phyloP scores from a whole-genome alignment of 2,113 vertebrate species.

The Panthera leo region DNA sequence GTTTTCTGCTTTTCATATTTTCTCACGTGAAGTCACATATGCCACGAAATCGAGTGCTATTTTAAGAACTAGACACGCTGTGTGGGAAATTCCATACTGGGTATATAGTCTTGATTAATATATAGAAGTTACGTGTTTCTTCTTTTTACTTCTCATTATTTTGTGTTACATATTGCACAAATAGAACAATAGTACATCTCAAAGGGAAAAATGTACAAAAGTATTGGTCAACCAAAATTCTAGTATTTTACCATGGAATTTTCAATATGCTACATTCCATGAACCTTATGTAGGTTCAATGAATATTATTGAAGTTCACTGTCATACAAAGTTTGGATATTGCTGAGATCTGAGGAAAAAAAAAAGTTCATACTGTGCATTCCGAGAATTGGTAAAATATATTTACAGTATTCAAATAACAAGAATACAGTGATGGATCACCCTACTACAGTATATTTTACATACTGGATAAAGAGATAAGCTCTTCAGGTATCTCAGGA shows the following conservation, averaged over 20 bases:
- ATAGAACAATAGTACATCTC: not conserved
- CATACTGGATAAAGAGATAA: not conserved
- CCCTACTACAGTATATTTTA: not conserved
- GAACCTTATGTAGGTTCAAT: not conserved
- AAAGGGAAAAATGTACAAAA: not conserved
- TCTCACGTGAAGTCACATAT: slow-evolving; percentile 51
- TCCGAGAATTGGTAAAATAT: not conserved
- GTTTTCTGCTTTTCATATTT: slow-evolving; percentile 72
- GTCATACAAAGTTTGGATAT: not conserved
- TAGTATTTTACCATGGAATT: not conserved
- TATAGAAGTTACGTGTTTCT: not conserved
- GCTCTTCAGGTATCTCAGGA: not conserved
- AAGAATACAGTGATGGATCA: not conserved
- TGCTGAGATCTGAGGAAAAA: not conserved
- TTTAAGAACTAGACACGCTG: slow-evolving; percentile 34
- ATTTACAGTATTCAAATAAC: not conserved
- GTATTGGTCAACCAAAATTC: not conserved
- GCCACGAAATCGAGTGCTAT: not conserved
- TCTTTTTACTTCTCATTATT: not conserved
- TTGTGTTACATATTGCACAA: not conserved
- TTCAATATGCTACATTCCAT: not conserved
- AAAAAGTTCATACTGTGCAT: not conserved
- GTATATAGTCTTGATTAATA: slow-evolving; percentile 1
- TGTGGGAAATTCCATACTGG: not conserved
- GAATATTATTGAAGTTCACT: not conserved